Conservation (phyloP, 2,113 vertebrate species). For the Tachysurus fulvidraco region DNA sequence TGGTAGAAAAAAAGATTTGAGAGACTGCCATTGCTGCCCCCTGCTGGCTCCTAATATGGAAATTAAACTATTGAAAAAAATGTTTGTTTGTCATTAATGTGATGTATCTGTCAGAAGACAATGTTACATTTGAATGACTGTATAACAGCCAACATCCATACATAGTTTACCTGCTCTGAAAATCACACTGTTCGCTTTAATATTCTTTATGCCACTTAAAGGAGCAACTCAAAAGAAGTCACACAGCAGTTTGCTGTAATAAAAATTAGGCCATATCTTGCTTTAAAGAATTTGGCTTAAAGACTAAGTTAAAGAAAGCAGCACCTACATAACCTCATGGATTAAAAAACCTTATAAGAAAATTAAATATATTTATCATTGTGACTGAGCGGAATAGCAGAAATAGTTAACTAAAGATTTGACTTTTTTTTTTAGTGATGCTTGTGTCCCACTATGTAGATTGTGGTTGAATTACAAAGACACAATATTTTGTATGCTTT, state of each 20-base stretch:
- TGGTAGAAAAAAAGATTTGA: conserved; percentile 32
- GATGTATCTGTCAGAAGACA: background rate
- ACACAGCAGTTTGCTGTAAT: background rate
- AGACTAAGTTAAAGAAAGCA: background rate
- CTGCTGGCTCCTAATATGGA: conserved; percentile 43
- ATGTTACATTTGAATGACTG: background rate
- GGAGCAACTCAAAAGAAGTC: background rate
- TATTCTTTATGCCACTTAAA: background rate
- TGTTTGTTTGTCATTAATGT: background rate
- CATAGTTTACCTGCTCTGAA: background rate
- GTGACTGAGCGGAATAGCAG: background rate
- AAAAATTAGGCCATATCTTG: background rate
- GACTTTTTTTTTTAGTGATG: background rate
- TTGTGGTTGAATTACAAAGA: background rate
- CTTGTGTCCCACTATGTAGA: background rate
- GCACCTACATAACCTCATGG: background rate
- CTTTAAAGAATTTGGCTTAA: background rate
- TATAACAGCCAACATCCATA: background rate
- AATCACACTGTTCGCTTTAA: background rate
- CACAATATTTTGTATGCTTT: background rate
- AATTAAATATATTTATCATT: background rate
- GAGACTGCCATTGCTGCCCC: conserved; percentile 45
- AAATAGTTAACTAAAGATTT: background rate
- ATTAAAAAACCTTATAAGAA: background rate
- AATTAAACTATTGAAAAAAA: background rate